A percentile compares a stretch with the other conserved stretches of the same genome.
These are phyloP conservation scores for Vanessa tameamea DNA, from an alignment of 1,140 invertebrate genomes.

Conservation along the genomic window DNA sequence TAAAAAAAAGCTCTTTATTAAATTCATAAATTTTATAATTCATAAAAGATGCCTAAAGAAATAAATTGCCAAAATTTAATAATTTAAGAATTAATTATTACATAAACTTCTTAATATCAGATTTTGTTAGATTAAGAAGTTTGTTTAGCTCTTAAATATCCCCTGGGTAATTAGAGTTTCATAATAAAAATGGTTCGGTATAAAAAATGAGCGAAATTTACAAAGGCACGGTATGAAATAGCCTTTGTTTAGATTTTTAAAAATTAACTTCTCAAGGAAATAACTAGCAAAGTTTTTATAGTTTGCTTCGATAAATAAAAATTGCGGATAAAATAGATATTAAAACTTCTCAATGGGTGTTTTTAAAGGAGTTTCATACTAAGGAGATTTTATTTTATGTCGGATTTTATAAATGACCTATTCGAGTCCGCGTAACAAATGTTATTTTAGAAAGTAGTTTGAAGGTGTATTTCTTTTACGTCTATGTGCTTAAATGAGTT, in stretches of 20 bases:
- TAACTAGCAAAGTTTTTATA: conserved; percentile 26
- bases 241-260: conserved; percentile 39
- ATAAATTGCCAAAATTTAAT: neutral
- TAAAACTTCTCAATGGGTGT: conserved; percentile 13
- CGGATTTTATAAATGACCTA: neutral
- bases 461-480: too few species aligned
- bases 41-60: neutral
- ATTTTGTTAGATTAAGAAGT: conserved; percentile 15
- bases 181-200: conserved; percentile 16
- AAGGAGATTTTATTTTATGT: neutral
- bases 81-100: conserved; percentile 9
- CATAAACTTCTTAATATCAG: conserved; percentile 14
- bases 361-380: conserved; percentile 3
- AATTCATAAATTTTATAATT: neutral
- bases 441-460: neutral
- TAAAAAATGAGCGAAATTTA: conserved; percentile 34
- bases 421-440: neutral
- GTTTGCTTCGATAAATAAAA: conserved; percentile 20
- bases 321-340: conserved; percentile 4
- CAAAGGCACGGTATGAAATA: conserved; percentile 28
- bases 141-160: conserved; percentile 16
- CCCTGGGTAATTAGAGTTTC: conserved; percentile 19
- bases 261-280: conserved; percentile 21
- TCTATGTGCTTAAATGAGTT: too few species aligned
- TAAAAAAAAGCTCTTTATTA: neutral